phyloP scores from a whole-genome alignment of 2,888 invertebrate species.

The Acanthosepion lycidas region DNA sequence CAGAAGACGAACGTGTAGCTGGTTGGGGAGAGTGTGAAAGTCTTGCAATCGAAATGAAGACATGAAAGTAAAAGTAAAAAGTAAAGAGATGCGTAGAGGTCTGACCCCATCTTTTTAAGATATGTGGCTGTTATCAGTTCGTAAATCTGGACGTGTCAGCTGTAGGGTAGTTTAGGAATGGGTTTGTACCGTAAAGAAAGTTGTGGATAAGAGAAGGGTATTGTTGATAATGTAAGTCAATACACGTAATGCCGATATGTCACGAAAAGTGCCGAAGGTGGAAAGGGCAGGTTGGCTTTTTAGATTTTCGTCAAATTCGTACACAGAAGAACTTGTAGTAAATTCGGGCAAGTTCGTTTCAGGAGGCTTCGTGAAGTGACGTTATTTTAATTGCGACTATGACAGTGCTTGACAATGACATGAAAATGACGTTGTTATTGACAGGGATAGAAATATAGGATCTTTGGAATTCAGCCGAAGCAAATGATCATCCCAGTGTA shows the following conservation, averaged over 20 bases:
- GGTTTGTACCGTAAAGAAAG: neutral
- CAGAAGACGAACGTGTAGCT: neutral
- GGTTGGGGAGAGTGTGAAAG: neutral
- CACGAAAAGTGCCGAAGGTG: slow-evolving; percentile 17
- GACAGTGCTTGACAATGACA: neutral
- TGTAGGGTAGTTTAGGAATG: neutral
- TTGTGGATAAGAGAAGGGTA: neutral
- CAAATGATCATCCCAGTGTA: neutral
- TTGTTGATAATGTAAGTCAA: neutral
- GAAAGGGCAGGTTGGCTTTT: neutral
- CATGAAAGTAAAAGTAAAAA: slow-evolving; percentile 1
- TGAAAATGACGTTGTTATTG: neutral
- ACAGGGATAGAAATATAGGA: neutral
- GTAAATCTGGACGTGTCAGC: neutral
- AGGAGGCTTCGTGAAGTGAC: neutral
- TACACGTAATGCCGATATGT: neutral
- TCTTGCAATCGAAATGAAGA: neutral
- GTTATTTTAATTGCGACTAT: neutral
- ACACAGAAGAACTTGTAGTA: neutral
- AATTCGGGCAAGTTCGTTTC: neutral
- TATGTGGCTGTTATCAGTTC: neutral
- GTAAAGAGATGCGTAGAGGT: neutral
- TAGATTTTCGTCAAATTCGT: neutral
- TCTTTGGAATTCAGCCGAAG: neutral
- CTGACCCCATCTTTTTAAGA: neutral